Evolutionary conservation across 2,888 invertebrate species (phyloP), one percentile per base, ranked within the genome.

Genomic region (Teleiodes luculella): DNA sequence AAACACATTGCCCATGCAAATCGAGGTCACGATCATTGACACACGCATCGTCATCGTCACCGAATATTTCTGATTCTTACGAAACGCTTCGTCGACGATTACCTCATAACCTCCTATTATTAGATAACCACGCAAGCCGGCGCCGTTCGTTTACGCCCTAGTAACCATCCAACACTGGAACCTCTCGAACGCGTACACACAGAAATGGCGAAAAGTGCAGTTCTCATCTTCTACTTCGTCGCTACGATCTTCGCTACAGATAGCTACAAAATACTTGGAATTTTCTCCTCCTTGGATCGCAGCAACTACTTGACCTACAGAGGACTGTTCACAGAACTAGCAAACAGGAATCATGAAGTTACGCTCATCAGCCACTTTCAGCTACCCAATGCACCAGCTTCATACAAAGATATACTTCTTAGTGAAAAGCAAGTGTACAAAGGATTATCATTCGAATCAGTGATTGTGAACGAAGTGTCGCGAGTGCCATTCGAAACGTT

Each of bases 391-490:
- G 80, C 87, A 0, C 75, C 92, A 14, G 78, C 83, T 11, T 87
- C 87, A 53, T 92, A 92, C 75, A 88, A 83, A 59, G 92, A 93
- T 61, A 78, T 93, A 45, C 78, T 83, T 54, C 70, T 92, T 41
- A 76, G 78, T 67, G 37, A 39, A 11, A 51, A 56, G 35, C 76
- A 76, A 67, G 82, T 84, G 65, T 72, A 76, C 59, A 85, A 83
- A 76, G 84, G 85, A 28, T 66, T 87, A 57, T 87, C 89, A 28
- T 88, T 80, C 63, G 90, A 90, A 63, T 87, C 90, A 57, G 85
- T 85, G 75, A 86, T 88, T 59, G 78, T 77, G 68, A 88, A 80
- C 57, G 88, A 88, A 76, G 72, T 87, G 62, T 82, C 84, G 66
- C 80, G 89, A 58, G 78, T 88, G 69, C 88, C 88, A 57, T 87